Evolutionary conservation across 2,113 vertebrate genomes (phyloP), one percentile per base, ranked within the genome.

Genomic region (Macroglossus sobrinus): DNA sequence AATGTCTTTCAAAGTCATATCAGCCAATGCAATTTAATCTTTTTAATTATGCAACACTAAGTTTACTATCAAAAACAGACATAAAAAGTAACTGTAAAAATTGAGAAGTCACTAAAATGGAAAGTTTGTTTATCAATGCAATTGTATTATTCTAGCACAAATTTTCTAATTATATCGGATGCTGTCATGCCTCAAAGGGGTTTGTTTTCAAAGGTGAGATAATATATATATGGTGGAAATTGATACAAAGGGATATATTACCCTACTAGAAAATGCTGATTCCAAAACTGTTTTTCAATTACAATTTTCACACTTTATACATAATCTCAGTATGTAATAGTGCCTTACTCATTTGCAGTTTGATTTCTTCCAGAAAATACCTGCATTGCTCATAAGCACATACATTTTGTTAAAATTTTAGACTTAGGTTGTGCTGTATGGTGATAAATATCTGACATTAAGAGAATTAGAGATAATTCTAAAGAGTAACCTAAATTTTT

Each of bases 361-460:
- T 95, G 81, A 91, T 95, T 97, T 96, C 78, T 97, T 97, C 91
- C 82, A 50, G 82, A 96, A 97, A 96, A 91, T 91, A 78, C 11
- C 78, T 91, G 19, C 55, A 94, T 64, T 94, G 45, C 72, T 95
- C 89, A 96, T 93, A 97, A 96, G 43, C 81, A 93, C 50, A 91
- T 89, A 69, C 22, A 86, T 84, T 81, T 93, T 95, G 63, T 95
- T 93, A 97, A 95, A 93, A 97, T 84, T 93, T 95, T 96, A 75
- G 45, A 79, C 18, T 84, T 7, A 89, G 26, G 8, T 95, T 90
- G 74, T 94, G 9, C 24, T 89, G 59, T 66, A 50, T 53, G 9
- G 7, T 94, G 72, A 96, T 59, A 89, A 93, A 79, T 93, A 50
- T n/a, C 68, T 74, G 21, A 15, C 57, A 93, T 59, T 91, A 86